Base-by-base conservation (phyloP, 2,888 invertebrate genomes). In the Perizoma flavofasciatum region DNA sequence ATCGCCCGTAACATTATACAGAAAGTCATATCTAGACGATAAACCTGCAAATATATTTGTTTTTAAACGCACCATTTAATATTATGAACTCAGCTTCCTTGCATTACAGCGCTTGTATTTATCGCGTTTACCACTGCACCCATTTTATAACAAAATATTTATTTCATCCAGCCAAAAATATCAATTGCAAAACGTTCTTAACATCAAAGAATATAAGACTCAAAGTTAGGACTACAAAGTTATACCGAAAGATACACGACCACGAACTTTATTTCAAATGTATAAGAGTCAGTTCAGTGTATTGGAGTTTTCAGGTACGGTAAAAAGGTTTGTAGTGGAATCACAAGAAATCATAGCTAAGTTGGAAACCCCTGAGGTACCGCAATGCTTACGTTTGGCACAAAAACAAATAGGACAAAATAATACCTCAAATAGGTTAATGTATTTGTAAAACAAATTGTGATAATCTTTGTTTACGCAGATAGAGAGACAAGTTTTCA, bases 11-110 rank as follows among this genome's bases (percentile, higher is more conserved):
- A 69, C 61, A 72, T 69, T 73, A 71, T 69, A 77, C 73, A 68
- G 69, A 72, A 73, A 74, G 77, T 80, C 71, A 74, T 78, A 78
- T 76, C 73, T 81, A 75, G 70, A 61, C 80, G 73, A 85, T 86
- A 83, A 86, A 85, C 59, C 75, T 76, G 74, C 78, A 80, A 82
- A 85, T 85, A 76, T 76, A 81, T 80, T 78, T 79, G 75, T 79
- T 79, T 74, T 73, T 75, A 77, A 79, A 78, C 81, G 85, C 79
- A 73, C 83, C 85, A 85, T 87, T 88, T 83, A 78, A 73, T 79
- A 71, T 83, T 82, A 86, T 79, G 83, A 80, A 75, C 75, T 68
- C 68, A 70, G 78, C 75, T 82, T 82, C 71, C 79, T 81, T 79
- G 75, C 76, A 72, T 73, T 74, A 71, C 65, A 65, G 66, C 59